Evolutionary conservation across 53 echinoderm and acorn worm species (phyloP).

Genomic region (Zoroaster sp.): DNA sequence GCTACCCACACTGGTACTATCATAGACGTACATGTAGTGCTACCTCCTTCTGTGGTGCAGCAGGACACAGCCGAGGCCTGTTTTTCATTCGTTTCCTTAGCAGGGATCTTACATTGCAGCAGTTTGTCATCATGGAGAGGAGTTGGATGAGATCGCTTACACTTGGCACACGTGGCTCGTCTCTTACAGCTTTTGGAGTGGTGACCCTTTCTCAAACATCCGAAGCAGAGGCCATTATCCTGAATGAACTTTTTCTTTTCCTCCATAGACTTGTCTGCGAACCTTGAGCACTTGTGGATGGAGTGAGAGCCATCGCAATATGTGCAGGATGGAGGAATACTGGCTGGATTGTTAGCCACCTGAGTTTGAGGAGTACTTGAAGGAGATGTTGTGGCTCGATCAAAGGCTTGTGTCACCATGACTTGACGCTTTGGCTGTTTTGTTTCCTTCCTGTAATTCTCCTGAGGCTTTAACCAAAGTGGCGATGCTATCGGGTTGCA

Average conservation of each 20-base stretch:
- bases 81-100: not conserved
- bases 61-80: not conserved
- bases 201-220: constrained; percentile 49
- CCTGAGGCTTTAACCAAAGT: not conserved
- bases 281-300: constrained; percentile 32
- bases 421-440: too few species aligned
- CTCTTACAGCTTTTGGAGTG: constrained; percentile 31
- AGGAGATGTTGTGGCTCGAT: not conserved
- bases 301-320: constrained; percentile 48
- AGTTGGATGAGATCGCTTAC: constrained; percentile 28
- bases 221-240: constrained; percentile 23
- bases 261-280: not conserved
- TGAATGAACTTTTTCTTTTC: constrained; percentile 8
- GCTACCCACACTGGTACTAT: constrained; percentile 23
- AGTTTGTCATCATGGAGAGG: constrained; percentile 25
- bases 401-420: not conserved
- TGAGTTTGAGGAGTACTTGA: not conserved
- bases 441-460: not conserved
- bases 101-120: not conserved
- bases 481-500: constrained; percentile 67
- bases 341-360: not conserved
- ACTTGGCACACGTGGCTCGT: constrained; percentile 30
- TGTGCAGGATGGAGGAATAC: not conserved
- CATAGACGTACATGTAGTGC: not conserved
- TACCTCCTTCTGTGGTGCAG: not conserved